A percentile compares a stretch with the other conserved stretches of the same genome.
Conservation (phyloP, 1,140 invertebrate genomes). For the Hylaeus volcanicus region DNA sequence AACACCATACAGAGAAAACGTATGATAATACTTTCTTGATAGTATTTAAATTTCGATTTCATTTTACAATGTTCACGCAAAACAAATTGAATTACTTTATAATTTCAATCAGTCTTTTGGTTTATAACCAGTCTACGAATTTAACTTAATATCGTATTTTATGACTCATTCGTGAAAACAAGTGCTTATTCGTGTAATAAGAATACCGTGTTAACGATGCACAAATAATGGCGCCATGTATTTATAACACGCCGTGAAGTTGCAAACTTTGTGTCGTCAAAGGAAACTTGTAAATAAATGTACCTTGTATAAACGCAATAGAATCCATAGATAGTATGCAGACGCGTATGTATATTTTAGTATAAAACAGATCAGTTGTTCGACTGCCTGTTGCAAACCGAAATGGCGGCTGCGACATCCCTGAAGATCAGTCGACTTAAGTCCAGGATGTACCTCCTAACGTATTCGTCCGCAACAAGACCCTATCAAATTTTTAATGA, state of each 20-base stretch:
- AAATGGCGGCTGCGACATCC: neutral
- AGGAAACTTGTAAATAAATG: conserved; percentile 41
- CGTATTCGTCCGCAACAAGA: conserved; percentile 6
- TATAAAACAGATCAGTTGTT: neutral
- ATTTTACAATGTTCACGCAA: no score
- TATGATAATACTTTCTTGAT: no score
- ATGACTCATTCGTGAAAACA: neutral
- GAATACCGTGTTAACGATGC: conserved; percentile 18
- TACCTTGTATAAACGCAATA: conserved; percentile 34
- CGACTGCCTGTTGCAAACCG: conserved; percentile 1
- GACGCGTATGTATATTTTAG: neutral
- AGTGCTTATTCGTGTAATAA: neutral
- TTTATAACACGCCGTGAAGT: neutral
- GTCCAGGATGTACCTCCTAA: conserved; percentile 4
- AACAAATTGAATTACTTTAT: no score
- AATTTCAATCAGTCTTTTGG: no score
- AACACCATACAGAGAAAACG: no score
- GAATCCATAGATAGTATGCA: neutral
- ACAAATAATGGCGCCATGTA: conserved; percentile 31
- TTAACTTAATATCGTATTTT: no score
- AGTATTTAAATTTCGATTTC: no score
- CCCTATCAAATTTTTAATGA: neutral
- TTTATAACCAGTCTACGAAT: no score
- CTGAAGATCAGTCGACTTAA: conserved; percentile 10
- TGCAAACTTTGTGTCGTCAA: neutral